Percentiles rank a stretch among this genome's conserved stretches.
phyloP scores from a whole-genome alignment of 2,113 vertebrate species.

The Petromus typicus region DNA sequence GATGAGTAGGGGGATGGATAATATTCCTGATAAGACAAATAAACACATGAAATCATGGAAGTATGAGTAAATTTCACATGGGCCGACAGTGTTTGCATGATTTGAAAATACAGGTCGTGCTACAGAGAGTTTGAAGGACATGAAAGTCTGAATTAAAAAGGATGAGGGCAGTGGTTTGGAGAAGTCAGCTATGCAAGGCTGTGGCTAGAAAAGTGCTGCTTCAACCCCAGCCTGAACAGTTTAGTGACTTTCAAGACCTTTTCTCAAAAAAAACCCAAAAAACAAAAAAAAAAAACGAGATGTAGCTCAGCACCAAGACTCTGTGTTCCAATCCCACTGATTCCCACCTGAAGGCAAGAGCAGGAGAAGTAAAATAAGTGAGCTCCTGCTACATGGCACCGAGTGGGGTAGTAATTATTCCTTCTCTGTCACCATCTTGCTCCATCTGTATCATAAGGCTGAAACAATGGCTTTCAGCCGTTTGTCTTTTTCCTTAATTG shows the following conservation, averaged over 20 bases:
- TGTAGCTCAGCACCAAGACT: background rate
- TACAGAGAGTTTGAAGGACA: constrained; percentile 21
- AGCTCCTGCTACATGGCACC: background rate
- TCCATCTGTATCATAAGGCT: background rate
- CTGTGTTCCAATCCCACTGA: background rate
- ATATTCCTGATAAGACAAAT: background rate
- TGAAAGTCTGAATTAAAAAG: constrained; percentile 18
- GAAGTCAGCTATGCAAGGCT: background rate
- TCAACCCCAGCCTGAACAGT: background rate
- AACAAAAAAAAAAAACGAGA: background rate
- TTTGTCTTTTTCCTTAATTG: constrained; percentile 7
- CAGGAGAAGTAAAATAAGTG: background rate
- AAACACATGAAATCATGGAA: background rate
- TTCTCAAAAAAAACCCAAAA: background rate
- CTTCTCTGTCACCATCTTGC: background rate
- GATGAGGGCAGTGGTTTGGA: constrained; percentile 2
- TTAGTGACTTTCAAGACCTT: background rate
- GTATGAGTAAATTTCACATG: background rate
- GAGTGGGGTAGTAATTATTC: background rate
- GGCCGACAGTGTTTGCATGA: background rate
- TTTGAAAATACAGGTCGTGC: background rate
- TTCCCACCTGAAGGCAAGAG: background rate
- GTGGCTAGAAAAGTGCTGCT: background rate
- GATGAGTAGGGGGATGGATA: background rate
- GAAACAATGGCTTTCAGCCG: background rate